Evolutionary conservation across 2,888 invertebrate genomes (phyloP).

Genomic region (Antheraea assamensis): DNA sequence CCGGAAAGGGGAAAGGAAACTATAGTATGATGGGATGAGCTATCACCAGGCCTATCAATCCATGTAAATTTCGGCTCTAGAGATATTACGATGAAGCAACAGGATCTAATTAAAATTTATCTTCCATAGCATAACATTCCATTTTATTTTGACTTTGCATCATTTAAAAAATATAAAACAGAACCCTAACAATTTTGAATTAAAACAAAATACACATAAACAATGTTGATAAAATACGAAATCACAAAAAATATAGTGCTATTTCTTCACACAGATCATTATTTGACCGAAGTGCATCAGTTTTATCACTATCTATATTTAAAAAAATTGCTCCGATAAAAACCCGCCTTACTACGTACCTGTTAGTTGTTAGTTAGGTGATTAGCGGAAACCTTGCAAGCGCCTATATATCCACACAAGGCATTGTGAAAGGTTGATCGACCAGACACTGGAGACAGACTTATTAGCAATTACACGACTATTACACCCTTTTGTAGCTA

Average conservation of each 20-base stretch:
- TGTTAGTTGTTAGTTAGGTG: neutral
- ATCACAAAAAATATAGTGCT: too few species aligned
- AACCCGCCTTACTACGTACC: neutral
- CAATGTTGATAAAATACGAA: too few species aligned
- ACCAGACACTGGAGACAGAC: neutral
- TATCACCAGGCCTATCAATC: neutral
- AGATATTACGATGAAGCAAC: neutral
- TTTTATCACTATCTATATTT: too few species aligned
- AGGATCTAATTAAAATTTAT: neutral
- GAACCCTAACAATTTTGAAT: neutral
- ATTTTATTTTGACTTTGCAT: neutral
- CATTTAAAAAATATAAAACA: neutral
- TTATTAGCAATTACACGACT: neutral
- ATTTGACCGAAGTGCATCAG: too few species aligned
- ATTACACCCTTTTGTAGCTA: neutral
- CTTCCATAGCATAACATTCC: too few species aligned
- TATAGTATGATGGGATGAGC: too few species aligned
- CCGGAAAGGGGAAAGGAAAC: too few species aligned
- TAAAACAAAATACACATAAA: neutral
- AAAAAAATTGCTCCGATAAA: neutral
- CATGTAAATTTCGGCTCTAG: neutral
- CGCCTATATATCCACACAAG: neutral
- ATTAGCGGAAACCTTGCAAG: neutral
- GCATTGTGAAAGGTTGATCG: conserved; percentile 7
- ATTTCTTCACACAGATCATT: too few species aligned